Evolutionary conservation across 2,797 vertebrate genomes (phyloP).

Genomic region (Dermochelys coriacea): DNA sequence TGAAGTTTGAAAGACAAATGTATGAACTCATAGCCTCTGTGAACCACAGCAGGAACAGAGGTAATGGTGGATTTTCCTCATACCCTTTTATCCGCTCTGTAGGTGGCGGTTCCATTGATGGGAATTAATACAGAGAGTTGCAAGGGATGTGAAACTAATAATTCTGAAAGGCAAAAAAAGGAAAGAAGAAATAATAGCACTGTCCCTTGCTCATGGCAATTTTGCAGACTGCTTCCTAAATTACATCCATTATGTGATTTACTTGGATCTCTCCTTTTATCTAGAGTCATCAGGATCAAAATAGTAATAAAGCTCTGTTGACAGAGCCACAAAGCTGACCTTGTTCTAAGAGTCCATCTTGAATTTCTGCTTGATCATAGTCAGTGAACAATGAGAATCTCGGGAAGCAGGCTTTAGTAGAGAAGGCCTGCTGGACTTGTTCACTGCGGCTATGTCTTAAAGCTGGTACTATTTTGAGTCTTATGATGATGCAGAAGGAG

Average conservation of each 20-base stretch:
- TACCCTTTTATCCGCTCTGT: not conserved
- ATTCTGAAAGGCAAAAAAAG: not conserved
- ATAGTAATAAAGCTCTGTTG: constrained; percentile 61
- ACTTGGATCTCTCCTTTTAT: constrained; percentile 53
- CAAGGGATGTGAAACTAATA: not conserved
- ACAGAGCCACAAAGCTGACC: constrained; percentile 60
- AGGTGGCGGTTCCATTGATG: not conserved
- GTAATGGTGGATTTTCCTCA: not conserved
- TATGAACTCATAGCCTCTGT: rapidly evolving
- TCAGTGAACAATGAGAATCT: constrained; percentile 15
- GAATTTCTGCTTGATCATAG: constrained; percentile 58
- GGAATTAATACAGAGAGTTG: not conserved
- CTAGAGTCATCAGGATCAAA: constrained; percentile 27
- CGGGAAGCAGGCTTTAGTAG: not conserved
- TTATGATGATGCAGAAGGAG: not conserved
- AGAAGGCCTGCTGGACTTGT: not conserved
- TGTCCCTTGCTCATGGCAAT: not conserved
- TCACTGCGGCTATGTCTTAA: not conserved
- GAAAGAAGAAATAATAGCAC: not conserved
- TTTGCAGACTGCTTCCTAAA: constrained; percentile 21
- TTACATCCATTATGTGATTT: constrained; percentile 52
- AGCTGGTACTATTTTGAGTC: not conserved
- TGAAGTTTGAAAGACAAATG: not conserved
- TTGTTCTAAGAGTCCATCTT: constrained; percentile 63
- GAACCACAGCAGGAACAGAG: rapidly evolving